phyloP scores from a whole-genome alignment of 2,113 vertebrate genomes.

The western clawed frog (Xenopus tropicalis) region DNA sequence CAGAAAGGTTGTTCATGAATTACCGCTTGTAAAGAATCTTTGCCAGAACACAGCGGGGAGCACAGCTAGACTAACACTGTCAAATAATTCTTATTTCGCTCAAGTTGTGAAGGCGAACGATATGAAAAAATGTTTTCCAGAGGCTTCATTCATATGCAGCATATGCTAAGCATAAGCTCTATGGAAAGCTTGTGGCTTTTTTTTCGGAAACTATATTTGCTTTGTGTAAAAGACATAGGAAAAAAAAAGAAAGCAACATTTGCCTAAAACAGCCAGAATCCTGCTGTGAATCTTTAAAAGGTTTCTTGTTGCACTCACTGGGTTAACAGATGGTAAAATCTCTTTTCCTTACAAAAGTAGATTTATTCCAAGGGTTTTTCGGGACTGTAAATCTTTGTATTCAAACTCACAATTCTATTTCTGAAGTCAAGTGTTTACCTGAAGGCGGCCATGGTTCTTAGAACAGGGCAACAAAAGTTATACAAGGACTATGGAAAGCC shows the following conservation, averaged over 20 bases:
- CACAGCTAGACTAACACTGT: constrained; percentile 18
- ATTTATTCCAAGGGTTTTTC: no score
- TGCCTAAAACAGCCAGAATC: background rate
- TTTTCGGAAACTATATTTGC: background rate
- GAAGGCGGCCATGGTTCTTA: no score
- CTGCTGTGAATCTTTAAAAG: no score
- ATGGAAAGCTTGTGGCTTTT: constrained; percentile 6
- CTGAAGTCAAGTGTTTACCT: no score
- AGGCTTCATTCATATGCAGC: constrained; percentile 27
- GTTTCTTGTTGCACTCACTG: no score
- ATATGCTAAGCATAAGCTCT: background rate
- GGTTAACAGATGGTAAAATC: no score
- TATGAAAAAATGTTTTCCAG: constrained; percentile 14
- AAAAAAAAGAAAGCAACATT: background rate
- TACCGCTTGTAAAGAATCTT: constrained; percentile 34
- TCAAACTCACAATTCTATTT: background rate
- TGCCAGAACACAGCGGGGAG: constrained; percentile 31
- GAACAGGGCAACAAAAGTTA: no score
- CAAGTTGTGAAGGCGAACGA: constrained; percentile 20
- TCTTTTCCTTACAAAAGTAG: no score
- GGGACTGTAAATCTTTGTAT: constrained; percentile 7
- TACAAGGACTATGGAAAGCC: no score
- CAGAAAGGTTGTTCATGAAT: constrained; percentile 42
- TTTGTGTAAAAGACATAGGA: background rate
- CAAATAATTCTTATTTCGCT: constrained; percentile 28